Base-by-base conservation (phyloP, 2,113 vertebrate species). In the Ailurus styani region DNA sequence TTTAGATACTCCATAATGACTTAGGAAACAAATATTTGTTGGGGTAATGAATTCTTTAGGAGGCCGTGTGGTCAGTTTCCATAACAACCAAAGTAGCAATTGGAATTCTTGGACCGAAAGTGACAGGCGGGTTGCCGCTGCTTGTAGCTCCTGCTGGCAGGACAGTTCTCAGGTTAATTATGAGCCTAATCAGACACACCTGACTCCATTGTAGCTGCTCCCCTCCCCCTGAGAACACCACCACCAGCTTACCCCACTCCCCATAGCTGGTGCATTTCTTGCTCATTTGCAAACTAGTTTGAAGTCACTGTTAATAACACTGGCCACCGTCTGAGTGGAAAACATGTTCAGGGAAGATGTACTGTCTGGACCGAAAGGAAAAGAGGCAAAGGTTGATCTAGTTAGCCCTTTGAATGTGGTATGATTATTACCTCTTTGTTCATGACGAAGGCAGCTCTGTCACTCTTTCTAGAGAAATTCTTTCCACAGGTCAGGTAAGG, bases 21-120 rank as follows among this genome's bases (percentile, higher is more conserved):
- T 29, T 47, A 55, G 68, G 54, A 85, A 86, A 57, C 85, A 95
- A 72, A 47, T 78, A 93, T 64, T 89, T 86, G n/a, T 75, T 91
- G 78, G 78, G 78, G 95, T 93, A 89, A 93, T 96, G 60, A 94
- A 83, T 95, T 95, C 54, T 96, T 95, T 64, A 86, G 52, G 87
- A 97, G 91, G 79, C 87, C 93, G 54, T 79, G 87, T 89, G 78
- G 31, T 52, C 72, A 15, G 78, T 97, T 96, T 96, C 97, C 97
- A 84, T 96, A 98, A 95, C 97, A 98, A 98, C 98, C 8, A 1
- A 88, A 94, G 79, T 29, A 84, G 87, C 68, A 25, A 20, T 62
- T 42, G 88, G 66, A 73, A 92, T 89, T 95, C 90, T 73, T 96
- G 78, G 60, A 45, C 77, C 66, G 37, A 73, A 93, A n/a, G 54